Conservation (phyloP, 2,888 invertebrate species). For the Escarpia spicata region DNA sequence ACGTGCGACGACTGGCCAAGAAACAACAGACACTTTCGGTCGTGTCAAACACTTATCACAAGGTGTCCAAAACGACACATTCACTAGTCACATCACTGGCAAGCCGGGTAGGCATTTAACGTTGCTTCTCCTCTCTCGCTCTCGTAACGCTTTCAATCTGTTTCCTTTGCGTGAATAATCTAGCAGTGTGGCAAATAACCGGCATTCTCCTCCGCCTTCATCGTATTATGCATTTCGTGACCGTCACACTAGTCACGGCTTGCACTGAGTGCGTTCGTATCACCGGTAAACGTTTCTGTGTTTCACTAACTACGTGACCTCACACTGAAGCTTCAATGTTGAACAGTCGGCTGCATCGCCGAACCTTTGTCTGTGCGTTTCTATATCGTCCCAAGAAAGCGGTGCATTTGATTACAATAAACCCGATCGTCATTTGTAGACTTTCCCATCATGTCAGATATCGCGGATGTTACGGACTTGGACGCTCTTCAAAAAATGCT, state of each 20-base stretch:
- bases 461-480: neutral
- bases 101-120: neutral
- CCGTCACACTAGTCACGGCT: neutral
- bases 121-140: neutral
- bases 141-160: neutral
- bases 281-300: neutral
- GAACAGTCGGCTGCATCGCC: neutral
- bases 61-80: neutral
- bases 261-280: neutral
- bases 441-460: neutral
- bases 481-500: neutral
- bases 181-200: neutral
- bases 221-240: neutral
- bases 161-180: neutral
- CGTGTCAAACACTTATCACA: constrained; percentile 9
- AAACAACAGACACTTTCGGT: neutral
- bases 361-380: neutral
- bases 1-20: neutral
- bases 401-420: constrained; percentile 4
- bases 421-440: neutral
- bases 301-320: neutral
- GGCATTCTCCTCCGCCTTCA: neutral
- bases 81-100: constrained; percentile 6
- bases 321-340: neutral
- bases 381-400: neutral